Evolutionary conservation across 2,797 vertebrate species (phyloP).

Genomic region (Fistularia tabacaria): DNA sequence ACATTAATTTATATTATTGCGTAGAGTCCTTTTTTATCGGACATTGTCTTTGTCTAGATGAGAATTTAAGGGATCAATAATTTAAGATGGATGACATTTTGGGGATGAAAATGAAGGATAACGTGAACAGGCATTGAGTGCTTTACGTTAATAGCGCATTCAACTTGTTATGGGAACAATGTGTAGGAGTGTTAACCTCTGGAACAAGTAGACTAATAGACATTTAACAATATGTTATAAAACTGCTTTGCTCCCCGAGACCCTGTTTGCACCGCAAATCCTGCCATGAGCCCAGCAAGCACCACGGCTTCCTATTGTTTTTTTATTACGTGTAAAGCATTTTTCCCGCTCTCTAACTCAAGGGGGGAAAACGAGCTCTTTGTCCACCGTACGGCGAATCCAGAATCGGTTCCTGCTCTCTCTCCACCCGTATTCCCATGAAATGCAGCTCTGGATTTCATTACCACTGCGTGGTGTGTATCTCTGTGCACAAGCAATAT

Average conservation of each 20-base stretch:
- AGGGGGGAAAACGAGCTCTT: slow-evolving; percentile 46
- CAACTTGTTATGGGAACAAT: slow-evolving; percentile 24
- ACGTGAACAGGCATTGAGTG: not conserved
- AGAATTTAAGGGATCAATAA: slow-evolving; percentile 21
- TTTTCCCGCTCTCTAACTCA: slow-evolving; percentile 61
- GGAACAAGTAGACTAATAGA: slow-evolving; percentile 34
- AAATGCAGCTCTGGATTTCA: slow-evolving; percentile 49
- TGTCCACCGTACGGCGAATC: slow-evolving; percentile 38
- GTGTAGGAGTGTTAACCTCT: slow-evolving; percentile 48
- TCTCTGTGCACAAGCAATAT: too few species aligned
- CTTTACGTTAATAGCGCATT: slow-evolving; percentile 16
- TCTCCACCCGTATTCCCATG: not conserved
- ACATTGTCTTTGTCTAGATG: slow-evolving; percentile 9
- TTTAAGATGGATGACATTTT: slow-evolving; percentile 26
- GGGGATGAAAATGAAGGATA: not conserved
- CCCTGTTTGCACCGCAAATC: slow-evolving; percentile 43
- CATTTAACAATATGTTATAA: slow-evolving; percentile 42
- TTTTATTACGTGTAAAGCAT: slow-evolving; percentile 67
- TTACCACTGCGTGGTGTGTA: slow-evolving; percentile 1
- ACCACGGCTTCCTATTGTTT: slow-evolving; percentile 57
- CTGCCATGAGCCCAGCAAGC: slow-evolving; percentile 59
- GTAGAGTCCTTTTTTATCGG: slow-evolving; percentile 38
- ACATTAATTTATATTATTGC: slow-evolving; percentile 58
- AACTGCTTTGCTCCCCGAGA: slow-evolving; percentile 39
- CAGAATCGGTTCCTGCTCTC: slow-evolving; percentile 24